Conservation (phyloP, 1,140 invertebrate species). For the Lepidurus apus region DNA sequence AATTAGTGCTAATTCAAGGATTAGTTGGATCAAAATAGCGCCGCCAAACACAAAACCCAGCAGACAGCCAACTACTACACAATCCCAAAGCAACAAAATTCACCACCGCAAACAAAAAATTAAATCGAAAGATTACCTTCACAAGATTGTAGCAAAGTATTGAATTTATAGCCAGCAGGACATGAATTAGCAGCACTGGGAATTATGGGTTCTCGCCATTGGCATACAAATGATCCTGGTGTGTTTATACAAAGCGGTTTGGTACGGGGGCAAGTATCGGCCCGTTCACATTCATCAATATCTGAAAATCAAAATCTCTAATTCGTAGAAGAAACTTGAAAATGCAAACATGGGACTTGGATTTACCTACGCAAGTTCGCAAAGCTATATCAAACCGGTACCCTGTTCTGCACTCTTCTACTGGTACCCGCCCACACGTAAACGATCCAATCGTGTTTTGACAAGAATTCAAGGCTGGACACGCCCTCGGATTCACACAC, state of each 20-base stretch:
- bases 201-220: conserved; percentile 39
- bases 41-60: background rate
- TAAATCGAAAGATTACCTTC: conserved; percentile 48
- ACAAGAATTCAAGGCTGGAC: conserved; percentile 52
- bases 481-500: conserved; percentile 49
- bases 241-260: conserved; percentile 65
- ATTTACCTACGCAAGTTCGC: conserved; percentile 49
- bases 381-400: conserved; percentile 51
- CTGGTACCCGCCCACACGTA: conserved; percentile 49
- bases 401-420: conserved; percentile 55
- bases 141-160: conserved; percentile 50
- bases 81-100: background rate
- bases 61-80: background rate
- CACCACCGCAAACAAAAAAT: background rate
- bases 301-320: conserved; percentile 46
- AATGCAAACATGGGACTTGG: background rate
- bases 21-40: background rate
- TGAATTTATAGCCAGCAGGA: conserved; percentile 62
- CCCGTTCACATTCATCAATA: conserved; percentile 62
- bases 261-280: conserved; percentile 55
- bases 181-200: conserved; percentile 46
- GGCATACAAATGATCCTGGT: conserved; percentile 58
- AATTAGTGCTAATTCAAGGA: background rate
- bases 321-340: background rate
- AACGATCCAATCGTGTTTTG: conserved; percentile 63